Base-by-base conservation (phyloP, 2,113 vertebrate species). In the Eira barbara region DNA sequence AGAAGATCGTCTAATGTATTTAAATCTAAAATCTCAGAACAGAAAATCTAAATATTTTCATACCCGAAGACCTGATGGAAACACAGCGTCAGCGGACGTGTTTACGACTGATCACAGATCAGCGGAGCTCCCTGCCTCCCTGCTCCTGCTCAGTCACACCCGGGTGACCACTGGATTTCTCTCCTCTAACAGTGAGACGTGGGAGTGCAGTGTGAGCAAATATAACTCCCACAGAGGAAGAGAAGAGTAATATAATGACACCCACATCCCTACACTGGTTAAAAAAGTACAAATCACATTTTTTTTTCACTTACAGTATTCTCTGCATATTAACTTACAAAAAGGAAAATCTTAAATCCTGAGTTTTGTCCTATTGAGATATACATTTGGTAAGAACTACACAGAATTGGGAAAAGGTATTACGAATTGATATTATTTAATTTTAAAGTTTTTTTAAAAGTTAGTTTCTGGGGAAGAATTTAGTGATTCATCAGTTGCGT, bases 31-130 rank as follows among this genome's bases (percentile, higher is more conserved):
- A 95, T 91, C 97, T 96, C 97, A 96, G 94, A 94, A 98, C 98
- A 98, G 97, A 96, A 98, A 98, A 98, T 95, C 83, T 79, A 96
- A 94, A 94, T 97, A 92, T 97, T 96, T 98, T 96, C 97, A 96
- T 96, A 96, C 84, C 96, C 76, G 91, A 96, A 98, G 97, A 92
- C 84, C 83, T 91, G 87, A 90, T 27, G 39, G 34, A 39, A 79
- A 23, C 29, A 6, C 27, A 36, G 21, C 25, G 49, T 23, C 31
- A n/a, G 18, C 84, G 95, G 95, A 97, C 83, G 93, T 92, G 97
- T 98, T 96, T 96, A 67, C 34, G 86, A 20, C 39, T 90, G 97
- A 89, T 69, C 96, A 34, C 97, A 96, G 97, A 97, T 96, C 95
- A 97, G 95, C 97, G 91, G 92, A 87, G 81, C 12, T 97, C 96